Evolutionary conservation across 2,797 vertebrate species (phyloP).

Genomic region (Sebastiscus albofasciatus): DNA sequence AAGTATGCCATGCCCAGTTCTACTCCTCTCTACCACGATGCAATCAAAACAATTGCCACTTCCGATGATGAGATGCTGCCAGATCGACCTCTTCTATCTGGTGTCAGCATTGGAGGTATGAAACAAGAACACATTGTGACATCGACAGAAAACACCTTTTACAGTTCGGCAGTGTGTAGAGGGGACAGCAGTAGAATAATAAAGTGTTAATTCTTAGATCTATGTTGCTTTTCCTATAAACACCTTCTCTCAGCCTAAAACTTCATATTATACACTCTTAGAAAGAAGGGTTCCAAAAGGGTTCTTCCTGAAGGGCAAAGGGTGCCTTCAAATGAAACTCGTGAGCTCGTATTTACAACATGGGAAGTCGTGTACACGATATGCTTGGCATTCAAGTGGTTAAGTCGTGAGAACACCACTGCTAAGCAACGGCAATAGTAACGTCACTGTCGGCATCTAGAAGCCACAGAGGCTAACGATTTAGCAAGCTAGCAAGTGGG

Average conservation of each 20-base stretch:
- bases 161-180: background rate
- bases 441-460: too few relatives aligned
- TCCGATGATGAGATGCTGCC: constrained; percentile 96
- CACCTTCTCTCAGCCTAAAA: background rate
- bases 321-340: too few relatives aligned
- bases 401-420: too few relatives aligned
- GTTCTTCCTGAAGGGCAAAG: too few relatives aligned
- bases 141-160: background rate
- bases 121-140: background rate
- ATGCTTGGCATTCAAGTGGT: too few relatives aligned
- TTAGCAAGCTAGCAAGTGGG: too few relatives aligned
- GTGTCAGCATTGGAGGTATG: constrained; percentile 90
- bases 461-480: too few relatives aligned
- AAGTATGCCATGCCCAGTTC: constrained; percentile 99
- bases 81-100: constrained; percentile 91
- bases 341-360: too few relatives aligned
- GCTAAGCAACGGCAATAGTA: too few relatives aligned
- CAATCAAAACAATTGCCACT: constrained; percentile 98
- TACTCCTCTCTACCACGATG: constrained; percentile 97
- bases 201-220: background rate
- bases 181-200: background rate
- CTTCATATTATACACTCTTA: background rate
- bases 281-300: too few relatives aligned
- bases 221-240: background rate
- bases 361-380: too few relatives aligned